phyloP scores from a whole-genome alignment of 2,888 invertebrate species.

The Noctua janthina region DNA sequence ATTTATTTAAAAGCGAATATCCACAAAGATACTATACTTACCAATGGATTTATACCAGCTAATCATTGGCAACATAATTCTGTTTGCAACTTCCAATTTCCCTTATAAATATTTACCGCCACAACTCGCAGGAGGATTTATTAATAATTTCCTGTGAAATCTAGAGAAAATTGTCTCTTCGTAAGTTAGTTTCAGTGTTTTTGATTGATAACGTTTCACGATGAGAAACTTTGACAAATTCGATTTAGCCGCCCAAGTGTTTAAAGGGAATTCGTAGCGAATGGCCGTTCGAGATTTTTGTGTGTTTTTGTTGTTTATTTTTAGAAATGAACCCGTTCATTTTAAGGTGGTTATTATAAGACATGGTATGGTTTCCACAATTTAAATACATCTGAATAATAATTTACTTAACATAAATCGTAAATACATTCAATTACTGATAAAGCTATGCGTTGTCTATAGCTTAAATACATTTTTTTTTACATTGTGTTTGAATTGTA shows the following conservation, averaged over 20 bases:
- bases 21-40: neutral
- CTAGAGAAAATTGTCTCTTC: slow-evolving; percentile 58
- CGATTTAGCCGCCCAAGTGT: slow-evolving; percentile 57
- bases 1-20: neutral
- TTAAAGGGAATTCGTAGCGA: slow-evolving; percentile 47
- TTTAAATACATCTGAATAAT: neutral
- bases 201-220: slow-evolving; percentile 64
- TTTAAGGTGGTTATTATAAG: too few relatives aligned
- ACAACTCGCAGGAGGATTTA: slow-evolving; percentile 40
- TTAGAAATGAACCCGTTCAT: too few relatives aligned
- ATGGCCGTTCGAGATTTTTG: slow-evolving; percentile 17
- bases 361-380: neutral
- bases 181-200: slow-evolving; percentile 62
- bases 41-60: neutral
- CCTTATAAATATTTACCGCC: slow-evolving; percentile 52
- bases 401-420: neutral
- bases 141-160: slow-evolving; percentile 57
- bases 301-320: slow-evolving; percentile 4
- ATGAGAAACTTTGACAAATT: slow-evolving; percentile 62
- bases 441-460: neutral
- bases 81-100: slow-evolving; percentile 45
- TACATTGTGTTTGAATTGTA: neutral
- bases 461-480: neutral
- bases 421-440: neutral
- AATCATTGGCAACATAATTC: slow-evolving; percentile 34